Conservation (phyloP, 2,888 invertebrate genomes). For the Aporophyla lueneburgensis region DNA sequence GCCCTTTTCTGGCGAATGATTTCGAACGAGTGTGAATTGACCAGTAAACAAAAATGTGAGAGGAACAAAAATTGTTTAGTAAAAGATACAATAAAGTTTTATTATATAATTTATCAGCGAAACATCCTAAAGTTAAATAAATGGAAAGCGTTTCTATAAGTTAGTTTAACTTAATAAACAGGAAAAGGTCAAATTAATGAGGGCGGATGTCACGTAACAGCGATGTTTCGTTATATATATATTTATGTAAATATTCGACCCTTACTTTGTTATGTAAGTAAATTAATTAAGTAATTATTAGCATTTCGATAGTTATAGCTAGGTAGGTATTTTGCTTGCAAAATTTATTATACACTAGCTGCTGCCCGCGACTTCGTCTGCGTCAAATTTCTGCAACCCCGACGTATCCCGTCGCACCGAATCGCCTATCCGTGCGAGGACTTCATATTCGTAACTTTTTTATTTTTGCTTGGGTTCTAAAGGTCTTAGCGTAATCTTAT, state of each 20-base stretch:
- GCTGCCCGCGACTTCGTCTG: too few relatives aligned
- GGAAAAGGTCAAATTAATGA: slow-evolving; percentile 36
- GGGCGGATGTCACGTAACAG: slow-evolving; percentile 21
- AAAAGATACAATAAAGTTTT: slow-evolving; percentile 21
- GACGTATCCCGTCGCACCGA: too few relatives aligned
- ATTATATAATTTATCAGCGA: background rate
- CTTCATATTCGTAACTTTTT: too few relatives aligned
- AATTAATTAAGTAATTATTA: slow-evolving; percentile 4
- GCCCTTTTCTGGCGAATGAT: too few relatives aligned
- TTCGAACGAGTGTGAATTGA: too few relatives aligned
- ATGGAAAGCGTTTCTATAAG: slow-evolving; percentile 21
- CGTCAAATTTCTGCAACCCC: too few relatives aligned
- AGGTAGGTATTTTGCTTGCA: background rate
- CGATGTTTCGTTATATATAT: background rate
- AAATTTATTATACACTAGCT: too few relatives aligned
- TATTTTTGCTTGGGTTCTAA: too few relatives aligned
- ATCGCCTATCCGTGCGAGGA: too few relatives aligned
- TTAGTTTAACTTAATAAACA: slow-evolving; percentile 39
- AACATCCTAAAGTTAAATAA: slow-evolving; percentile 20
- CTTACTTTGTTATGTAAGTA: slow-evolving; percentile 15
- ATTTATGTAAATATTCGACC: slow-evolving; percentile 22
- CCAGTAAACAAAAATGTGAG: background rate
- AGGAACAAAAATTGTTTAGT: slow-evolving; percentile 9
- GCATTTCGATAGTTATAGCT: background rate
- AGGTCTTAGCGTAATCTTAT: too few relatives aligned